phyloP scores from a whole-genome alignment of 2,113 vertebrate species.

The Oostethus manadensis region DNA sequence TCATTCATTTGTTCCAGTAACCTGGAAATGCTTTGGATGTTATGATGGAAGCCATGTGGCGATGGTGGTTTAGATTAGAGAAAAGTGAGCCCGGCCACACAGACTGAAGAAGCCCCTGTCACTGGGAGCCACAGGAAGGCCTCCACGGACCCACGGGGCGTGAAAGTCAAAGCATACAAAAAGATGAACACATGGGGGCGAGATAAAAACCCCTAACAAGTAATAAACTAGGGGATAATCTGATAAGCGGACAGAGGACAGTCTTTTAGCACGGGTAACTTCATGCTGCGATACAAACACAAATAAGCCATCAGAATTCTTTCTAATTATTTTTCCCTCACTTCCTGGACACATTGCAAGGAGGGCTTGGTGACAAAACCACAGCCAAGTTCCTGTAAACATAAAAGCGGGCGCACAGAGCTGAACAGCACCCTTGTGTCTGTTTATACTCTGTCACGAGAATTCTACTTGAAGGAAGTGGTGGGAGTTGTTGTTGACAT shows the following conservation, averaged over 20 bases:
- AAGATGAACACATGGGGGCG: slow-evolving; percentile 14
- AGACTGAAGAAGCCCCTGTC: slow-evolving; percentile 56
- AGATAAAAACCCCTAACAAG: slow-evolving; percentile 17
- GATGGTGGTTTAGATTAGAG: slow-evolving; percentile 63
- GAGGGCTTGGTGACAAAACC: slow-evolving; percentile 22
- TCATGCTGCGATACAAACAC: slow-evolving; percentile 9
- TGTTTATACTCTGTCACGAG: too few species aligned
- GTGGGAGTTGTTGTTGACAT: slow-evolving; percentile 22
- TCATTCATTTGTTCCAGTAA: slow-evolving; percentile 73
- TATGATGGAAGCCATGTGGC: slow-evolving; percentile 71
- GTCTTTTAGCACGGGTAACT: neutral
- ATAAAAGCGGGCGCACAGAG: slow-evolving; percentile 27
- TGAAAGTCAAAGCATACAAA: slow-evolving; percentile 29
- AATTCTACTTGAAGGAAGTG: slow-evolving; percentile 21
- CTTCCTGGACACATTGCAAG: slow-evolving; percentile 24
- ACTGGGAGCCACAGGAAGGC: slow-evolving; percentile 52
- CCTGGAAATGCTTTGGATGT: slow-evolving; percentile 54
- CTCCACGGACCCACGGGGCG: slow-evolving; percentile 35
- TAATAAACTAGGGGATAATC: slow-evolving; percentile 29
- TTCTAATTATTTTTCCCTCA: slow-evolving; percentile 39
- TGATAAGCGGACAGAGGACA: slow-evolving; percentile 2
- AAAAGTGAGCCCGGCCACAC: slow-evolving; percentile 55
- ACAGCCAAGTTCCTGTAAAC: slow-evolving; percentile 45
- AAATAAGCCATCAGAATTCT: slow-evolving; percentile 43
- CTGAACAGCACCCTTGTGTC: slow-evolving; percentile 29